Base-by-base conservation (phyloP, 1,140 invertebrate species). In the Dolichoris vasculosae region DNA sequence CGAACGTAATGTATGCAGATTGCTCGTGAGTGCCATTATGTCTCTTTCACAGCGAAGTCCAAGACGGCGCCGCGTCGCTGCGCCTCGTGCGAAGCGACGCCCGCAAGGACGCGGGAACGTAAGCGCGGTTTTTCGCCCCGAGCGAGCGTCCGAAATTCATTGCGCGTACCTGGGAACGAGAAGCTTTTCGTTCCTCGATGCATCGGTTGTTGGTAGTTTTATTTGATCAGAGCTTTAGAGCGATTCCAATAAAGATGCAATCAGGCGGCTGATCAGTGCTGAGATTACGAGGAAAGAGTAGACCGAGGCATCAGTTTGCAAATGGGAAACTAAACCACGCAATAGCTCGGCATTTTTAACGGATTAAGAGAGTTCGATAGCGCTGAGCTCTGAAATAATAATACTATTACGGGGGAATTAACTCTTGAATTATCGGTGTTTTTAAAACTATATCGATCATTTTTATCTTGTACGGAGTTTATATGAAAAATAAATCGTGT, bases 1-100 rank as follows among this genome's bases (percentile, higher is more conserved):
- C 71, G 78, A 86, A 84, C 84, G 64, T 92, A 92, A 93, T 92
- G 86, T 92, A 93, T 93, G 92, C 92, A 93, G 90, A 93, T 93
- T 92, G 88, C 90, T 84, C 87, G 87, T 38, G 40, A 88, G 88
- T 90, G 89, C 89, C 88, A 91, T 92, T 92, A 91, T 89, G 89
- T 92, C 90, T 91, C 89, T 90, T 51, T 91, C 86, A 86, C 76
- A 43, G 43, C 73, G n/a, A 26, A 30, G 67, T 30, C n/a, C n/a
- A n/a, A n/a, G n/a, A n/a, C n/a, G n/a, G n/a, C n/a, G n/a, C n/a
- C n/a, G 38, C 48, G 69, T 17, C 67, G 23, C 11, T 71, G 69
- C 48, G 9, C 69, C 35, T 80, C 59, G 69, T 83, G 69, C 82
- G 71, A 83, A 83, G 71, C 63, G 8, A 26, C 55, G 20, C 2